phyloP scores from a whole-genome alignment of 2,888 invertebrate species.

The Acronicta leporina region DNA sequence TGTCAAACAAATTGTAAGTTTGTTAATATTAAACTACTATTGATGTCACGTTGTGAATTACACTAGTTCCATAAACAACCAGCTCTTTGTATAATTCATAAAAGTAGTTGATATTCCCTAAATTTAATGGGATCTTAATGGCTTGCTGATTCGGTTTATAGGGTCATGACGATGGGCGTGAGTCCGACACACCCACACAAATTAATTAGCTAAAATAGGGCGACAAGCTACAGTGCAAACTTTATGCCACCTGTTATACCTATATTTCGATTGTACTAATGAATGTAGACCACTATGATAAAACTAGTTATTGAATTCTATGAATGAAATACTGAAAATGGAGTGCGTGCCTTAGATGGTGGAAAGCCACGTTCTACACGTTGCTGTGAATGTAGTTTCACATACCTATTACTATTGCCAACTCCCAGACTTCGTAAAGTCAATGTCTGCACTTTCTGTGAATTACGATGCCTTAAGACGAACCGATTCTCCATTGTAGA shows the following conservation, averaged over 20 bases:
- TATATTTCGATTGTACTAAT: slow-evolving; percentile 21
- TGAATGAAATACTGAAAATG: slow-evolving; percentile 30
- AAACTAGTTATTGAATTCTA: slow-evolving; percentile 6
- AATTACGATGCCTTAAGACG: slow-evolving; percentile 6
- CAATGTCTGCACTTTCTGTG: slow-evolving; percentile 12
- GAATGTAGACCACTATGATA: slow-evolving; percentile 14
- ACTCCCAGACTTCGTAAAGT: slow-evolving; percentile 4
- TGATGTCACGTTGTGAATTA: slow-evolving; percentile 10
- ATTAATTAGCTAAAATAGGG: slow-evolving; percentile 77
- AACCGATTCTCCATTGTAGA: not conserved
- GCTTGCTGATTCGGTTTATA: slow-evolving; percentile 64
- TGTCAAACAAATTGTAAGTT: slow-evolving; percentile 14
- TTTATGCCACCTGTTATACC: slow-evolving; percentile 34
- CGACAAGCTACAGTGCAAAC: slow-evolving; percentile 42
- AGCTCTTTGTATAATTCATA: slow-evolving; percentile 12
- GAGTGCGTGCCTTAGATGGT: slow-evolving; percentile 16
- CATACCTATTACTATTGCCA: slow-evolving; percentile 8
- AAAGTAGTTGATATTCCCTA: slow-evolving; percentile 29
- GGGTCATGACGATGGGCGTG: slow-evolving; percentile 64
- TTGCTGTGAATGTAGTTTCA: slow-evolving; percentile 26
- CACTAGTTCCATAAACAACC: slow-evolving; percentile 13
- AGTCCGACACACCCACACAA: slow-evolving; percentile 69
- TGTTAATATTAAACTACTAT: not conserved
- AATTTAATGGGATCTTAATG: slow-evolving; percentile 56
- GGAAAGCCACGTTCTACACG: slow-evolving; percentile 36